Base-by-base conservation (phyloP, 2,888 invertebrate species). In the Tenthredo distinguenda region DNA sequence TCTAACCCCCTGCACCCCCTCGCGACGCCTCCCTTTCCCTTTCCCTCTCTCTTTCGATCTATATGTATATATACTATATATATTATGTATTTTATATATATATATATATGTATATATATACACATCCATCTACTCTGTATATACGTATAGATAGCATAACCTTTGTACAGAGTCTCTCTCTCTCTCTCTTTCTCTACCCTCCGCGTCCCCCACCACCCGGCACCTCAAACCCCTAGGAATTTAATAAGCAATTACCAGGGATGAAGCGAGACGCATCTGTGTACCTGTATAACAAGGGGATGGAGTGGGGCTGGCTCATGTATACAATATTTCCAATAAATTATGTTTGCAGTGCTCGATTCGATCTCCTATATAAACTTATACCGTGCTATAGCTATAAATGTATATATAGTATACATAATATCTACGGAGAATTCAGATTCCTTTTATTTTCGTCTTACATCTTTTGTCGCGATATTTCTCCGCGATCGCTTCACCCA, bases 271-370 rank as follows among this genome's bases (percentile, higher is more conserved):
- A 91, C 91, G 91, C 91, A 91, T 90, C 90, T 90, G 91, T 90
- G 91, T 91, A 90, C 89, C 89, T 89, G 90, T 90, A 89, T 90
- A 90, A 90, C 89, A 89, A 89, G 89, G 86, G 86, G 21, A 81
- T 43, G 84, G 82, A 76, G 74, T 43, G 58, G 62, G 72, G 40
- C 50, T 92, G 91, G 93, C 62, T 81, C 81, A 21, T 92, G 94
- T 94, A 93, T 93, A 94, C 90, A 89, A 90, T 92, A 91, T 91
- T 91, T 90, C 88, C 90, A 90, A 91, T 91, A 90, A 91, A 91
- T 90, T 89, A 88, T 90, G 88, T 89, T 89, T 90, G 88, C 87
- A 86, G 88, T 88, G 87, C 87, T 86, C 87, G 87, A 90, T 90
- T 88, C 81, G 21, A 81, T 81, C 40, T 81, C 50, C 62, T 6